A percentile compares a stretch with the other conserved stretches of the same genome.
Evolutionary conservation across 2,113 vertebrate genomes (phyloP).

Genomic region (Equus quagga): DNA sequence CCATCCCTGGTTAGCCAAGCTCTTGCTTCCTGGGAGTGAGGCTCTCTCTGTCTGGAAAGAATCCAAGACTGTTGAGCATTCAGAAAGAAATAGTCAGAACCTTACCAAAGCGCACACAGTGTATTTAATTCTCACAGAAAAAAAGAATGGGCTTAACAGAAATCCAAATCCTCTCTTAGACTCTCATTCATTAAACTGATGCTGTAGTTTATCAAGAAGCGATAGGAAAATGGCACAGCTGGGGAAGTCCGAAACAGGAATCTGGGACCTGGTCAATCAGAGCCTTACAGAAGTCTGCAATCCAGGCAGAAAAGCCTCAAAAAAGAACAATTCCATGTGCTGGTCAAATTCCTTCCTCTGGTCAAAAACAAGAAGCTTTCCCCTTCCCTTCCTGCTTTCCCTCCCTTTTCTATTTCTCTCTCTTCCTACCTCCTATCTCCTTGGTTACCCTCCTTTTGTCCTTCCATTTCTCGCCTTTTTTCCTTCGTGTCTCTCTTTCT

Average conservation of each 20-base stretch:
- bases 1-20: not conserved
- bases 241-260: slow-evolving; percentile 40
- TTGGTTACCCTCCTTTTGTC: not conserved
- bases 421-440: not conserved
- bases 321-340: slow-evolving; percentile 64
- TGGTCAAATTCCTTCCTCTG: slow-evolving; percentile 35
- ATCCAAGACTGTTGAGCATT: not conserved
- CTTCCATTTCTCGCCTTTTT: not conserved
- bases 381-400: not conserved
- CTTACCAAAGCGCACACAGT: not conserved
- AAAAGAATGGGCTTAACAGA: not conserved
- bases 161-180: not conserved
- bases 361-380: slow-evolving; percentile 16
- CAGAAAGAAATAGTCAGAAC: not conserved
- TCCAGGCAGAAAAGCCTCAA: not conserved
- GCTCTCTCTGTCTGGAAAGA: not conserved
- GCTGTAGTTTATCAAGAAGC: slow-evolving; percentile 66
- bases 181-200: slow-evolving; percentile 66
- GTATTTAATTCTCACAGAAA: not conserved
- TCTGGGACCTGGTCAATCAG: slow-evolving; percentile 27
- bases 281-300: slow-evolving; percentile 54
- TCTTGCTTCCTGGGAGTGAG: not conserved
- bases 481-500: not conserved
- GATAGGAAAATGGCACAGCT: not conserved
- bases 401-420: not conserved